Evolutionary conservation across 1,140 invertebrate species (phyloP), one percentile per base, ranked within the genome.

Genomic region (Drosophila triauraria): DNA sequence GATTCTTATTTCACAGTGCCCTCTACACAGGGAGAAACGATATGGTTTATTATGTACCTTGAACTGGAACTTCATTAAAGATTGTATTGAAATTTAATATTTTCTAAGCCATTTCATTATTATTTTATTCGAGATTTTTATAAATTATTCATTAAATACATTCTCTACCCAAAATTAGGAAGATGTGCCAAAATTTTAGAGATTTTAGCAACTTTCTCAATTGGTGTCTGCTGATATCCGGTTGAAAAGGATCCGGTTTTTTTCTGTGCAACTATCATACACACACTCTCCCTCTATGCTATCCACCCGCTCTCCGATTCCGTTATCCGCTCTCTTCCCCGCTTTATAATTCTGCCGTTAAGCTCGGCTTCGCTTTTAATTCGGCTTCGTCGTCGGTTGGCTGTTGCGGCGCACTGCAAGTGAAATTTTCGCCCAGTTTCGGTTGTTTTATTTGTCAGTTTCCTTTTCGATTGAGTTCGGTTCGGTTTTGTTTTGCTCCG

Each of bases 341-440:
- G 7, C 56, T 13, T 15, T 32, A 20, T 42, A 67, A 47, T 56
- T 50, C 69, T 50, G 64, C 17, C 51, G 51, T 72, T 60, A 74
- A 74, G 70, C 70, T 43, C 44, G 54, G 68, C 68, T 71, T 64
- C n/a, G 61, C 61, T 38, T 35, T 56, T 56, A 56, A 56, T 56
- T 56, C 57, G 25, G 58, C 32, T 65, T 30, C 43, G 35, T 32
- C 43, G 56, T 12, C 43, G 63, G 23, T 27, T 50, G 4, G 43
- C 17, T 50, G 20, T 48, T 70, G 50, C 69, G 51, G 30, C 17
- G 13, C 53, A 23, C 70, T 60, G 70, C 67, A 74, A 74, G 70
- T 74, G 68, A 74, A 74, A 74, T 72, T 72, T 32, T 30, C 13
- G 62, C 42, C 56, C 65, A 38, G 69, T 70, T 70, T 58, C 40